These are phyloP conservation scores for Stichopus chloronotus DNA, from an alignment of 35 echinoderm and acorn worm genomes.

Conservation along the genomic window DNA sequence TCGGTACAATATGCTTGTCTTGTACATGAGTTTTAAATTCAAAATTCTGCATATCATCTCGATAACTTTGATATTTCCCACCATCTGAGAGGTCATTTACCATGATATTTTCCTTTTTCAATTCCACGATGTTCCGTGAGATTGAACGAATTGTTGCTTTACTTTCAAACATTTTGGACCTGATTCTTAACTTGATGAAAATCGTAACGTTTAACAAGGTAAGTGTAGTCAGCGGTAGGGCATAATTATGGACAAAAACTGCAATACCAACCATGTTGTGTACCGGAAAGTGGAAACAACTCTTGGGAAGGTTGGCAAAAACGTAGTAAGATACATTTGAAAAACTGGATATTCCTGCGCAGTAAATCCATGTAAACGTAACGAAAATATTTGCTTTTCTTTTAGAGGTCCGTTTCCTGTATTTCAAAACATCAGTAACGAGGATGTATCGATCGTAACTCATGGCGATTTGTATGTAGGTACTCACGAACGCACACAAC, in stretches of 20 bases:
- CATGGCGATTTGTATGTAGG: neutral
- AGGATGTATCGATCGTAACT: slow-evolving; percentile 12
- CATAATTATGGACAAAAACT: neutral
- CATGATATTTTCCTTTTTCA: neutral
- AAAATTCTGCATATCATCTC: neutral
- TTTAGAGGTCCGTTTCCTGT: neutral
- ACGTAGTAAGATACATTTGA: neutral
- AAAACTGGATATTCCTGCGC: neutral
- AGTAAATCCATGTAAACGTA: neutral
- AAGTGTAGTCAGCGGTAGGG: neutral
- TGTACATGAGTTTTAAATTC: too few relatives aligned
- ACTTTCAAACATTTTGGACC: slow-evolving; percentile 6
- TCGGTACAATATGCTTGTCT: too few relatives aligned
- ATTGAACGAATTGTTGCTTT: neutral
- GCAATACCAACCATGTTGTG: neutral
- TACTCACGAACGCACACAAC: neutral
- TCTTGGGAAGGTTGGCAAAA: neutral
- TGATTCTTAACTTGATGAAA: neutral
- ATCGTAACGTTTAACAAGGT: neutral
- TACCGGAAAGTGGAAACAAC: neutral
- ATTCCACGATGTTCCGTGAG: neutral
- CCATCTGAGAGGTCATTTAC: too few relatives aligned
- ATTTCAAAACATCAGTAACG: neutral
- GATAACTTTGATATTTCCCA: neutral
- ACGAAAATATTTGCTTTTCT: neutral